Evolutionary conservation across 2,797 vertebrate genomes (phyloP), one percentile per base, ranked within the genome.

Genomic region (Melopsittacus undulatus): DNA sequence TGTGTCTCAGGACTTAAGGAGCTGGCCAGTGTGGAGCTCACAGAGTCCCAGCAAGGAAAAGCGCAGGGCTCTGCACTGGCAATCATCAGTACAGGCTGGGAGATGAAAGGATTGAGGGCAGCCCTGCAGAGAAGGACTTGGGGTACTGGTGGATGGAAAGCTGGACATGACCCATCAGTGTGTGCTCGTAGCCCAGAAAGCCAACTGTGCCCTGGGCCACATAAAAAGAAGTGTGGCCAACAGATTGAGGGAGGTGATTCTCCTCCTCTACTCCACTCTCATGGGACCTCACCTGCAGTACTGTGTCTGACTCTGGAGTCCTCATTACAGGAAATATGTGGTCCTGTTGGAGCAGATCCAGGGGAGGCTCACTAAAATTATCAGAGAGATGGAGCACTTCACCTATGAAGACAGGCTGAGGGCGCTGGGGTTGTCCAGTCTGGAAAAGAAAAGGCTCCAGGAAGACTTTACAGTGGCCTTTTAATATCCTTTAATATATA

Each of bases 191-290:
- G 63, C 40, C 49, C 2, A 2, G 13, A 83, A 90, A 22, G 9
- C 26, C 45, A 38, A 20, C 3, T 1, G 2, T 22, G 42, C 10
- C 32, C 73, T 63, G 24, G 61, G 38, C 48, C 18, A 9, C n/a
- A 22, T 13, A 42, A 11, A 40, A 40, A 54, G 40, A 6, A 83
- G 23, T 0, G 0, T 8, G 34, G 17, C 18, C 16, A 81, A 36
- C 49, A 68, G 63, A 32, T 9, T 0, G 0, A 45, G 64, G 32
- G 16, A 12, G 16, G 15, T 1, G 10, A 49, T 52, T 62, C n/a
- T 84, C 5, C 6, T 8, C 10, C 63, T 70, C 4, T 11, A 2
- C 24, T 70, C 34, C 1, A 1, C 26, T 24, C 29, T 77, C 2
- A 13, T 27, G 46, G 69, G 46, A 52, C 15, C 22, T 20, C 20